Evolutionary conservation across 2,888 invertebrate species (phyloP), one percentile per base, ranked within the genome.

Genomic region (Tinea pellionella): DNA sequence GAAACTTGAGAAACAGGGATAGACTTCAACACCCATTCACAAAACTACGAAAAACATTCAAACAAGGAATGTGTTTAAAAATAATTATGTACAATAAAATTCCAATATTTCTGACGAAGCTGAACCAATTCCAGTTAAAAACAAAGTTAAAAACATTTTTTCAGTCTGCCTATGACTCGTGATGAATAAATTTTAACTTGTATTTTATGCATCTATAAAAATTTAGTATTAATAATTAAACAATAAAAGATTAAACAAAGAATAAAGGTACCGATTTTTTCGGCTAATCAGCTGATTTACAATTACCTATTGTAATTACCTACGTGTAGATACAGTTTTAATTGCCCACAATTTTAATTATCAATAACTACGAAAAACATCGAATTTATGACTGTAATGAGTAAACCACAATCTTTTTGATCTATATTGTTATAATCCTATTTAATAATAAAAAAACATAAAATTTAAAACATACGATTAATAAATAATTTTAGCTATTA

Each of bases 301-400:
- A 41, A 51, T 60, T 55, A 56, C 51, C 12, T 83, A 83, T 82
- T 83, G 82, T 83, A 71, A 74, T 70, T 74, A 66, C 65, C 43
- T 43, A 47, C 47, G n/a, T 24, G 24, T 19, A 53, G 12, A 24
- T 53, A 60, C 56, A 13, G 64, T 65, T 65, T 77, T 83, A 83
- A 85, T 83, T 83, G 83, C 74, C 70, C 69, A 73, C 77, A 74
- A 81, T 83, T 82, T 82, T 85, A 87, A 86, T 87, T 87, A 85
- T 82, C 84, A 73, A 74, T 70, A 70, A 73, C 72, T 67, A 63
- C 64, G 66, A 71, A 72, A 72, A 6, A 72, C 74, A 72, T 65
- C 66, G 61, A 61, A 61, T 61, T 57, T 55, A 55, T 13, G 30
- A 55, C 51, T 6, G 55, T 55, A 55, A 55, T 51, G 51, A 51